Base-by-base conservation (phyloP, 64 coral and sea anemone species). In the Pocillopora verrucosa region DNA sequence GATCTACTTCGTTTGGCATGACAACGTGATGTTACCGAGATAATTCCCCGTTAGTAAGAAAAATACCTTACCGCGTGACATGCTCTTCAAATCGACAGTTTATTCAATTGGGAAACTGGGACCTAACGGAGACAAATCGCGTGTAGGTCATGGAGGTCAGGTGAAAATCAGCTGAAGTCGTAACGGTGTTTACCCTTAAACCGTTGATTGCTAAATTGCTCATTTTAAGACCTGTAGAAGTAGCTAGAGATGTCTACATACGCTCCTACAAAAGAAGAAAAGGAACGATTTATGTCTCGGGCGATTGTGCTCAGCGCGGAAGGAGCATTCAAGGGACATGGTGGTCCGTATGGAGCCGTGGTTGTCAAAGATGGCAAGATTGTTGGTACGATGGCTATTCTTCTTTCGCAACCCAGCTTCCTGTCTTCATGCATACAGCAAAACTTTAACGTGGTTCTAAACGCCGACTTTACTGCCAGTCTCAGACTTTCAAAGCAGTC, bases 331-430 rank as follows among this genome's bases (percentile, higher is more conserved):
- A 51, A 70, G 12, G 80, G 89, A 13, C 36, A 36, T 5, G 89
- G 89, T 16, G 5, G 10, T 12, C 89, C 89, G 10, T 91, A 36
- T 76, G 79, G 89, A 26, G 14, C 79, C 5, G 79, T 91, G 26
- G 20, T 91, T 84, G 89, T 84, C 24, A 84, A 75, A 65, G 72
- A 91, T 63, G 80, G 80, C 5, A 84, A 91, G 70, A 80, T 84
- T 64, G 80, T 91, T 22, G 80, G 89, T 82, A 24, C 24, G 78
- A 36, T 36, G 20, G 16, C 16, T 51, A 65, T 65, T 16, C 16
- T 17, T 16, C 16, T 65, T 65, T 65, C 20, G 63, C 16, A 19
- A 16, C 63, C 16, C 20, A 14, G 5, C 16, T 16, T 16, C 20
- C 15, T 14, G 1, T 10, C 65, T 22, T 5, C 65, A 0, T 19